A percentile compares a stretch with the other conserved stretches of the same genome.
phyloP scores from a whole-genome alignment of 1,140 invertebrate genomes.

The Lepidurus arcticus region DNA sequence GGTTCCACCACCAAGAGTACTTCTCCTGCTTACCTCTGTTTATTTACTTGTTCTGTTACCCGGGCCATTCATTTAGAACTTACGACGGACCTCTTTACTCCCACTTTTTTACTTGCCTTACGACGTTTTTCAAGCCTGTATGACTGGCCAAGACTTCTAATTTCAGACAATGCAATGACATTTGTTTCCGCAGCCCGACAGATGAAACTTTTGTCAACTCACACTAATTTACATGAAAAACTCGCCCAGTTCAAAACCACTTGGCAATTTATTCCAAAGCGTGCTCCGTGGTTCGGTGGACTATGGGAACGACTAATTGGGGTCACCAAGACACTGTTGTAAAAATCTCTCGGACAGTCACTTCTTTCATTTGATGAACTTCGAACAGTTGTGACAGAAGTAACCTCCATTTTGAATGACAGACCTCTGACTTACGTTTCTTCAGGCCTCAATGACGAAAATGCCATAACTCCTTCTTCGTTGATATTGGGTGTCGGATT shows the following conservation, averaged over 20 bases:
- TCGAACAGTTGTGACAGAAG: background rate
- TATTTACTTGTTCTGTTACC: background rate
- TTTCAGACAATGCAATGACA: background rate
- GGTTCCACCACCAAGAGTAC: too few species aligned
- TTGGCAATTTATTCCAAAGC: slow-evolving; percentile 39
- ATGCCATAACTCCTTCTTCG: too few species aligned
- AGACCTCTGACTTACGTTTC: slow-evolving; percentile 27
- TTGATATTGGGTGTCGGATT: background rate
- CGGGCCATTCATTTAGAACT: slow-evolving; percentile 13
- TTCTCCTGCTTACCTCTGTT: background rate
- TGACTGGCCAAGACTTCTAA: background rate
- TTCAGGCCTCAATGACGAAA: background rate
- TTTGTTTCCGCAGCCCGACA: background rate
- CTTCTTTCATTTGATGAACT: background rate
- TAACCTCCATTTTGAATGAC: slow-evolving; percentile 26
- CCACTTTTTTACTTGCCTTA: background rate
- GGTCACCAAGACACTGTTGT: slow-evolving; percentile 36
- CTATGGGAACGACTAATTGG: slow-evolving; percentile 39
- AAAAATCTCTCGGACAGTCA: slow-evolving; percentile 30
- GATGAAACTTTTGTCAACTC: background rate
- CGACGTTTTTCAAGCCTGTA: background rate
- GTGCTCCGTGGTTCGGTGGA: too few species aligned
- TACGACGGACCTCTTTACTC: background rate
- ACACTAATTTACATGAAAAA: background rate
- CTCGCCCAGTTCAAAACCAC: slow-evolving; percentile 4